Evolutionary conservation across 2,797 vertebrate species (phyloP).

Genomic region (Sebastes iracundus): DNA sequence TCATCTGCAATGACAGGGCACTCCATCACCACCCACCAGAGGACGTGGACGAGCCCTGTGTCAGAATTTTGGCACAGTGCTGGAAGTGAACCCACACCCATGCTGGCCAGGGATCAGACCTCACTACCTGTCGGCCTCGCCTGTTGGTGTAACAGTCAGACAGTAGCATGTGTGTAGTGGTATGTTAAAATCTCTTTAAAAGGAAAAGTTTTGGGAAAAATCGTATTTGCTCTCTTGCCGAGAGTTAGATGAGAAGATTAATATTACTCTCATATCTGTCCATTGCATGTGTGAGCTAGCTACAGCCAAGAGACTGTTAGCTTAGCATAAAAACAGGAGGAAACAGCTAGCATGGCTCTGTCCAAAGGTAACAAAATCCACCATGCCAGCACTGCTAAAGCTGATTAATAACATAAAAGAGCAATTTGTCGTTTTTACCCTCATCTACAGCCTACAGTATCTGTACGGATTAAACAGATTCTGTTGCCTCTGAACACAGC

Average conservation of each 20-base stretch:
- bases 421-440: too few species aligned
- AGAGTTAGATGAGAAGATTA: too few species aligned
- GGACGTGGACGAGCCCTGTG: conserved; percentile 37
- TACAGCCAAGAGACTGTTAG: not conserved
- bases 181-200: not conserved
- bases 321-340: not conserved
- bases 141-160: not conserved
- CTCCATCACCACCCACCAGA: conserved; percentile 65
- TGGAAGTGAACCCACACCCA: conserved; percentile 71
- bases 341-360: too few species aligned
- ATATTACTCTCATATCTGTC: too few species aligned
- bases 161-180: not conserved
- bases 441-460: too few species aligned
- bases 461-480: too few species aligned
- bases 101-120: conserved; percentile 51
- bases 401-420: too few species aligned
- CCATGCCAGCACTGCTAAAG: too few species aligned
- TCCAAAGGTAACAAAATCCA: too few species aligned
- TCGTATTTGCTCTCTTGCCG: too few species aligned
- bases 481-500: too few species aligned
- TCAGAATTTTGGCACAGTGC: conserved; percentile 53
- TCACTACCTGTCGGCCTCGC: conserved; percentile 56
- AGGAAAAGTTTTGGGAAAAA: not conserved
- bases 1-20: conserved; percentile 51
- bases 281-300: not conserved